Conservation (phyloP, 2,797 vertebrate genomes). For the Pogoniulus pusillus region DNA sequence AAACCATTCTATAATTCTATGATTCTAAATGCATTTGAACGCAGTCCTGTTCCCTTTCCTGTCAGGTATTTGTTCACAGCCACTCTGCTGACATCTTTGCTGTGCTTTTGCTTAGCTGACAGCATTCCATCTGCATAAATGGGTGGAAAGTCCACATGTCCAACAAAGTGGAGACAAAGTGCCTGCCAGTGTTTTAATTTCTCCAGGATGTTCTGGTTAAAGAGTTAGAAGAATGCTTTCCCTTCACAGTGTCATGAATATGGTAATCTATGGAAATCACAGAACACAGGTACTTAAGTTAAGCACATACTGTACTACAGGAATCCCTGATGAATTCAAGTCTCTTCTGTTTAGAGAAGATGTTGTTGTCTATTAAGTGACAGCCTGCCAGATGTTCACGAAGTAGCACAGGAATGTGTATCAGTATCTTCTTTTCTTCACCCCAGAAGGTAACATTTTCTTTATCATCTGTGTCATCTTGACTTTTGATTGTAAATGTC, state of each 20-base stretch:
- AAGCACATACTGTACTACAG: conserved; percentile 82
- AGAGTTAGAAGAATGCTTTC: conserved; percentile 82
- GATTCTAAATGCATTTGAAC: conserved; percentile 15
- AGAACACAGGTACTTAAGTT: conserved; percentile 85
- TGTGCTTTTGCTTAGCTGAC: conserved; percentile 71
- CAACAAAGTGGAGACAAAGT: conserved; percentile 85
- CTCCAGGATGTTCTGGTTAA: conserved; percentile 80
- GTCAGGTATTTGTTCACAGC: conserved; percentile 72
- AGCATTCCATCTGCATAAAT: conserved; percentile 81
- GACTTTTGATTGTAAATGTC: conserved; percentile 61
- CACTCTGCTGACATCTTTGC: conserved; percentile 69
- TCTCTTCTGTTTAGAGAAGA: conserved; percentile 82
- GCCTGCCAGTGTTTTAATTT: conserved; percentile 84
- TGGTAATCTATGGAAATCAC: conserved; percentile 90
- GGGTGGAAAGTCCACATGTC: conserved; percentile 76
- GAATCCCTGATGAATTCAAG: conserved; percentile 81
- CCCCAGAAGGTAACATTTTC: conserved; percentile 64
- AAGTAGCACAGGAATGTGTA: conserved; percentile 74
- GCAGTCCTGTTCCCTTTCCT: conserved; percentile 54
- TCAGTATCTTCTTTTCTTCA: conserved; percentile 70
- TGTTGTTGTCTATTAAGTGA: conserved; percentile 81
- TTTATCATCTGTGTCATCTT: conserved; percentile 60
- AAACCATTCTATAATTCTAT: too few species aligned
- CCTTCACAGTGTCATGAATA: conserved; percentile 86
- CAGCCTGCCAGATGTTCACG: conserved; percentile 82